These are phyloP conservation scores for Mycogona germanica DNA, from an alignment of 2,888 invertebrate genomes.

Conservation along the genomic window DNA sequence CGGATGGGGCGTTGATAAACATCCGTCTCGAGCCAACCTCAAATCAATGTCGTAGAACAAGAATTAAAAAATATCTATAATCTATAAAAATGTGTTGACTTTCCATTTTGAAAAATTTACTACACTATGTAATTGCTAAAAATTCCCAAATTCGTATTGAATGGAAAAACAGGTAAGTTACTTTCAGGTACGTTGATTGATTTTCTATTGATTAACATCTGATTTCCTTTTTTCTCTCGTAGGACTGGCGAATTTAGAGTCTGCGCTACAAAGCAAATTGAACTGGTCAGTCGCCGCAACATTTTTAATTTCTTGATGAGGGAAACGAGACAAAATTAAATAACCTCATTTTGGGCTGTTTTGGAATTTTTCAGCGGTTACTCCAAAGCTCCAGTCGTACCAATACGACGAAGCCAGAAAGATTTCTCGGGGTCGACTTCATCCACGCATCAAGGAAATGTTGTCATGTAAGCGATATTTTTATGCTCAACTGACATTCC, in stretches of 20 bases:
- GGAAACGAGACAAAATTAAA: not conserved
- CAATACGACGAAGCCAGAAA: not conserved
- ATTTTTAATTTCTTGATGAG: not conserved
- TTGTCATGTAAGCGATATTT: slow-evolving; percentile 1
- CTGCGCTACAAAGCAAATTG: slow-evolving; percentile 5
- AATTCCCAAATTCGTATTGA: too few relatives aligned
- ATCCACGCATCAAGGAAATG: not conserved
- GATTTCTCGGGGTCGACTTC: not conserved
- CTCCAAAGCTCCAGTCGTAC: not conserved
- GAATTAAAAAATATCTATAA: too few relatives aligned
- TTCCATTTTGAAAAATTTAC: too few relatives aligned
- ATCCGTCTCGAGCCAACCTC: too few relatives aligned
- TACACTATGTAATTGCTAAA: too few relatives aligned
- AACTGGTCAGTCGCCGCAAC: not conserved
- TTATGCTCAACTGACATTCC: not conserved
- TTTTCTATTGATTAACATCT: too few relatives aligned
- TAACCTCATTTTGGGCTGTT: not conserved
- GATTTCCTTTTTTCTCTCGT: too few relatives aligned
- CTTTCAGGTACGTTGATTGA: too few relatives aligned
- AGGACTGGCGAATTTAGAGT: not conserved
- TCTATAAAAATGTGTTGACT: too few relatives aligned
- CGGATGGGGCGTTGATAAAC: too few relatives aligned
- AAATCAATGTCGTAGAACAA: too few relatives aligned
- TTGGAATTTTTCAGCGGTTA: not conserved
- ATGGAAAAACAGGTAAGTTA: too few relatives aligned